A percentile compares a stretch with the other conserved stretches of the same genome.
Evolutionary conservation across 1,140 invertebrate species (phyloP).

Genomic region (Hylyphantes graminicola): DNA sequence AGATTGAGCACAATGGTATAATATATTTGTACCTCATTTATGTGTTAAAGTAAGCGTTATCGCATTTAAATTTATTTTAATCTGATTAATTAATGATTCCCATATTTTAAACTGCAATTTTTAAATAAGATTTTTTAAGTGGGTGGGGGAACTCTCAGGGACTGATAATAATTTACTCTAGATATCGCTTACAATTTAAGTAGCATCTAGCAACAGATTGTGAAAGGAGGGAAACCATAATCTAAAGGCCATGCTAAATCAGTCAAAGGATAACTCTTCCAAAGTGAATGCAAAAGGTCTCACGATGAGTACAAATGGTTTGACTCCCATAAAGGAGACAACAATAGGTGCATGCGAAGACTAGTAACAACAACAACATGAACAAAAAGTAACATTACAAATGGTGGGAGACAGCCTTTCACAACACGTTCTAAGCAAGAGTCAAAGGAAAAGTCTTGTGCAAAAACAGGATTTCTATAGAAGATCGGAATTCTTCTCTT

Average conservation of each 20-base stretch:
- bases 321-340: conserved; percentile 4
- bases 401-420: neutral
- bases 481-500: conserved; percentile 52
- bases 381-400: no score
- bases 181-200: conserved; percentile 17
- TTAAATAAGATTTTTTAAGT: conserved; percentile 29
- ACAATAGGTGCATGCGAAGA: conserved; percentile 41
- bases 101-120: conserved; percentile 3
- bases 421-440: conserved; percentile 55
- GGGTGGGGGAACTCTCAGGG: neutral
- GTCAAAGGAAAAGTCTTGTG: conserved; percentile 58
- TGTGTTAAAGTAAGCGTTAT: conserved; percentile 36
- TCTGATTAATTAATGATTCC: conserved; percentile 19
- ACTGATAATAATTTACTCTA: neutral
- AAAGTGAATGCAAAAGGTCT: conserved; percentile 23
- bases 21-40: conserved; percentile 50
- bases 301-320: conserved; percentile 42
- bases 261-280: neutral
- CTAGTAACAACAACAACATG: conserved; percentile 33
- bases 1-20: conserved; percentile 50
- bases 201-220: neutral
- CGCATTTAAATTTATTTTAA: conserved; percentile 22
- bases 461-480: conserved; percentile 59
- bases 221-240: no score
- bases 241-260: neutral